phyloP scores from a whole-genome alignment of 2,888 invertebrate genomes.

The Heliconius ethilla region DNA sequence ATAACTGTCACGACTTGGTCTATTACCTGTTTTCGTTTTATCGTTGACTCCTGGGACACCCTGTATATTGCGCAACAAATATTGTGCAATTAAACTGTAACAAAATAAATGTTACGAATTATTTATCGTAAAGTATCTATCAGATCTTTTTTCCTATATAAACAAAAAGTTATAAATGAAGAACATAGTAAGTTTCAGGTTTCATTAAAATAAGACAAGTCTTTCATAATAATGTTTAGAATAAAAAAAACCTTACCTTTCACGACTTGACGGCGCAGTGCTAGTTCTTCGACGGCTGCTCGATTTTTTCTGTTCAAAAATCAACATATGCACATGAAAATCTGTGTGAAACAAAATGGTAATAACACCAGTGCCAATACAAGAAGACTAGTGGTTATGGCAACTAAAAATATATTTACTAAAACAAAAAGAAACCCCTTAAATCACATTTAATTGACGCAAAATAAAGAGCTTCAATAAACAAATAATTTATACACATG shows the following conservation, averaged over 20 bases:
- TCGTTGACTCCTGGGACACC: no score
- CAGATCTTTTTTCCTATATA: background rate
- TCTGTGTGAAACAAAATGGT: constrained; percentile 44
- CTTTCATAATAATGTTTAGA: background rate
- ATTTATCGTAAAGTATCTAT: background rate
- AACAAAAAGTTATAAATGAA: background rate
- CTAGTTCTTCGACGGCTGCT: constrained; percentile 70
- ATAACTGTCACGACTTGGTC: no score
- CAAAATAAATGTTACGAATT: background rate
- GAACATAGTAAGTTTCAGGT: background rate
- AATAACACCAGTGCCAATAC: constrained; percentile 81
- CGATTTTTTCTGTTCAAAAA: constrained; percentile 76
- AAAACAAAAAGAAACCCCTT: constrained; percentile 63
- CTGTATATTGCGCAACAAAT: no score
- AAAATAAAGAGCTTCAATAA: constrained; percentile 63
- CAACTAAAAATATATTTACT: constrained; percentile 69
- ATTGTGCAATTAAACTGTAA: background rate
- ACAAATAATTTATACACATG: constrained; percentile 63
- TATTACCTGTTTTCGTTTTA: no score
- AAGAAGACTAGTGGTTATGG: constrained; percentile 79
- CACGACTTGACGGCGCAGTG: constrained; percentile 67
- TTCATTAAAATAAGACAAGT: background rate
- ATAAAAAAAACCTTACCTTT: constrained; percentile 56
- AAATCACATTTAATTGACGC: constrained; percentile 42
- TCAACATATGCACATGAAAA: constrained; percentile 52